Base-by-base conservation (phyloP, 2,888 invertebrate species). In the Drosophila paramelanica region DNA sequence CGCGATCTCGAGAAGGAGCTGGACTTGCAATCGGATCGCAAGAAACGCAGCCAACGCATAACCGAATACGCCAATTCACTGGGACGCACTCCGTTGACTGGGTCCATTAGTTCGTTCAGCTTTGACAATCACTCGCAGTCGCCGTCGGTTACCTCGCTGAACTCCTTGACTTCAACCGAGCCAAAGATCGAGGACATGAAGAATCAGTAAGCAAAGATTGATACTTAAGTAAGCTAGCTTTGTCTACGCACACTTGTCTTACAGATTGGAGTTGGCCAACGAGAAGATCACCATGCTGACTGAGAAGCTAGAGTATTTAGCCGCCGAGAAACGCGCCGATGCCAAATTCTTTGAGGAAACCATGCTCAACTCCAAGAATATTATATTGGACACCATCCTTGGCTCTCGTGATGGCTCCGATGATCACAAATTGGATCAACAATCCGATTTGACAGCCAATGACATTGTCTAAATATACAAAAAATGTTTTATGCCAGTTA, bases 281-380 rank as follows among this genome's bases (percentile, higher is more conserved):
- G 92, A 92, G 56, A 91, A 91, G 65, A 91, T 92, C 2, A 71
- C 77, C 5, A 81, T 91, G 72, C 71, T 92, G 6, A 90, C 87
- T 1, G 91, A 92, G 38, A 92, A 92, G 65, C 61, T 92, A 0
- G 75, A 83, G 3, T 82, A 90, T 36, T 14, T 92, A 1, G 73
- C 69, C 3, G 76, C 85, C 7, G 92, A 92, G 66, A 92, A 91
- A 52, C 80, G 88, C 7, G 81, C 77, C n/a, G 92, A 92, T 75
- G 70, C 83, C 3, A 90, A 90, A 62, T 81, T 88, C 14, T 92
- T 92, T 59, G 88, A 90, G 51, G 89, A 90, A 33, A 91, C 92
- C 5, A 82, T 92, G 3, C 51, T 53, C 31, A 91, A 88, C 60
- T 90, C 92, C 2, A 92, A 91, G 76, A 77, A 83, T 23, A 81